These are phyloP conservation scores for Acomys russatus DNA, from an alignment of 2,797 vertebrate species.

Conservation along the genomic window DNA sequence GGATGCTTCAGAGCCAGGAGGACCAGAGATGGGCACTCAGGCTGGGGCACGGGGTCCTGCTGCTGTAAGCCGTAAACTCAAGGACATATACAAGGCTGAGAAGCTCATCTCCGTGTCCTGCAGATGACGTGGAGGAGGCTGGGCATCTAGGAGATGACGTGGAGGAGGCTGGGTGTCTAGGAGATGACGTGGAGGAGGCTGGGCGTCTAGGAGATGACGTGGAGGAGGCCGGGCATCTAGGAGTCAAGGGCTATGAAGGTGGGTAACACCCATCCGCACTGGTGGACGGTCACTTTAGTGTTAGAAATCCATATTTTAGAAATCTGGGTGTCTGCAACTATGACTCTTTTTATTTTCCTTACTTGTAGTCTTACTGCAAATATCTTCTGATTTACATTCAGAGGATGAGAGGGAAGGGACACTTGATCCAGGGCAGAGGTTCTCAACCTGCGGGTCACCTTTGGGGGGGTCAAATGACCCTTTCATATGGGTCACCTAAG, in stretches of 20 bases:
- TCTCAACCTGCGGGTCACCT: not conserved
- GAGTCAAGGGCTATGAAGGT: not conserved
- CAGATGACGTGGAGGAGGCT: too few species aligned
- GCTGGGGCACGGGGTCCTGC: not conserved
- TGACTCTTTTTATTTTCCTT: not conserved
- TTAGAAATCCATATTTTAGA: not conserved
- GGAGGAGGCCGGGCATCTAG: not conserved
- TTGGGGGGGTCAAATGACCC: not conserved
- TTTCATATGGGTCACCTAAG: not conserved
- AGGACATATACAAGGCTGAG: not conserved
- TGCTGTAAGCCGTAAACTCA: not conserved
- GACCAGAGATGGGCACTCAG: not conserved
- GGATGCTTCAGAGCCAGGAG: not conserved
- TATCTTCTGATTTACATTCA: not conserved
- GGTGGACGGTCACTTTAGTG: not conserved
- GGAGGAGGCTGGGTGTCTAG: too few species aligned
- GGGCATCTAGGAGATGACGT: not conserved
- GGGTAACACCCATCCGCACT: not conserved
- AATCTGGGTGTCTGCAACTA: not conserved
- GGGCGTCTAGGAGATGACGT: not conserved
- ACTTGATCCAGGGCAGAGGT: not conserved
- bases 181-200: too few species aligned
- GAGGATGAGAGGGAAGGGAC: not conserved
- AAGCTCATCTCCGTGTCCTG: not conserved
- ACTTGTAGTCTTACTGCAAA: not conserved